Base-by-base conservation (phyloP, 2,888 invertebrate genomes). In the Machimus rusticus region DNA sequence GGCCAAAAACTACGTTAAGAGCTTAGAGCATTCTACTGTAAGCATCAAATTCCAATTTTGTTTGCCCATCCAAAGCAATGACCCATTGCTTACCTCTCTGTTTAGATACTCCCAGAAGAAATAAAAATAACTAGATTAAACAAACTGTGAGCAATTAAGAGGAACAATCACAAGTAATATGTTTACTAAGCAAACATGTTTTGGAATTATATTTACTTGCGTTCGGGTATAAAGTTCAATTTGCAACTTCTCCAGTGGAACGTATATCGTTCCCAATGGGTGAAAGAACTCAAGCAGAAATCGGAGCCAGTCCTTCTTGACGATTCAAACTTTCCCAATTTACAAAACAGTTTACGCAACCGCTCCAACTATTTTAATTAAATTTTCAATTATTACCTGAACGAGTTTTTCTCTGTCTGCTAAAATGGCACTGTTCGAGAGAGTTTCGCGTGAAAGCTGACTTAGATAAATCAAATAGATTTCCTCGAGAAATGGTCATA, bases 291-390 rank as follows among this genome's bases (percentile, higher is more conserved):
- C 46, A 79, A n/a, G 46, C 28, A 79, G 76, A 76, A 76, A 76
- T n/a, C 76, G 3, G 9, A 34, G 31, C 51, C 31, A 31, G n/a
- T 81, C 34, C 55, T 76, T 37, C 55, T 51, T 34, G 12, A n/a
- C 31, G 51, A 46, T 46, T 23, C 55, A 55, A 37, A 81, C 81
- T 81, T 81, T 81, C 81, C n/a, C 81, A 81, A 81, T 81, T 81
- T 31, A 55, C 81, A 81, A 81, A 81, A 81, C 55, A 43, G 28
- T 51, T 81, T 81, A 55, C 81, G 81, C 57, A 82, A 82, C 57
- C 9, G 39, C 39, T 34, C n/a, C 14, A 81, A 66, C 34, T 51
- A 57, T 57, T 82, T 82, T 66, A 82, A 82, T 82, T 57, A 82
- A 57, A 57, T 82, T 82, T 82, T 82, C 57, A 57, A n/a, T 66